Conservation (phyloP, 2,113 vertebrate species). For the Mesoclemmys tuberculata region DNA sequence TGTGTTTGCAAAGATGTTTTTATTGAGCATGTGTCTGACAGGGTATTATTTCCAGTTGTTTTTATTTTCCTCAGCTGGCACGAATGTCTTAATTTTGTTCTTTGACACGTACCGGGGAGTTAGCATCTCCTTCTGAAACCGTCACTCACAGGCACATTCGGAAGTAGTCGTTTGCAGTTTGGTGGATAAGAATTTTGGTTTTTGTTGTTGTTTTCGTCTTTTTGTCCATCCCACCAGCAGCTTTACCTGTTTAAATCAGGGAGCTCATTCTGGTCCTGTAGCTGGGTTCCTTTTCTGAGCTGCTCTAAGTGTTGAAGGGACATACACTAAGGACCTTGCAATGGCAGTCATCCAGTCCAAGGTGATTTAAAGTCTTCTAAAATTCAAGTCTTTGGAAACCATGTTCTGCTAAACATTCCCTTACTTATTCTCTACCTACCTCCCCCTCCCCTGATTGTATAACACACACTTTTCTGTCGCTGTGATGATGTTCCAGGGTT, state of each 20-base stretch:
- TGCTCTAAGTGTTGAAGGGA: not conserved
- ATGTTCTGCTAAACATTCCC: not conserved
- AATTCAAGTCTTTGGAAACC: not conserved
- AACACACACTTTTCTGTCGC: fast-evolving
- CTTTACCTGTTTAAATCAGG: not conserved
- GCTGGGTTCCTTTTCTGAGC: not conserved
- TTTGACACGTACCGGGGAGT: not conserved
- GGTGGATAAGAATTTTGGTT: no score
- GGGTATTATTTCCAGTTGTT: no score
- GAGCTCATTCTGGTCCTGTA: not conserved
- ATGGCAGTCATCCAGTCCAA: not conserved
- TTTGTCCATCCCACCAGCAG: not conserved
- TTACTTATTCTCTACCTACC: not conserved
- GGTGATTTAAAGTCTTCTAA: not conserved
- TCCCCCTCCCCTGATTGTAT: fast-evolving
- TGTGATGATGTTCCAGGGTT: not conserved
- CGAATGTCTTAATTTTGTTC: not conserved
- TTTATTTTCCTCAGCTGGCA: not conserved
- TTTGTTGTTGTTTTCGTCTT: no score
- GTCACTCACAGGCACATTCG: not conserved
- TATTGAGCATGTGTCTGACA: no score
- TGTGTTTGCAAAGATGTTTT: no score
- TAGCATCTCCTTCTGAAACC: not conserved
- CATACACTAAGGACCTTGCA: not conserved
- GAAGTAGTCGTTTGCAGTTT: not conserved